Evolutionary conservation across 2,888 invertebrate genomes (phyloP), one percentile per base, ranked within the genome.

Genomic region (Callimorpha dominula): DNA sequence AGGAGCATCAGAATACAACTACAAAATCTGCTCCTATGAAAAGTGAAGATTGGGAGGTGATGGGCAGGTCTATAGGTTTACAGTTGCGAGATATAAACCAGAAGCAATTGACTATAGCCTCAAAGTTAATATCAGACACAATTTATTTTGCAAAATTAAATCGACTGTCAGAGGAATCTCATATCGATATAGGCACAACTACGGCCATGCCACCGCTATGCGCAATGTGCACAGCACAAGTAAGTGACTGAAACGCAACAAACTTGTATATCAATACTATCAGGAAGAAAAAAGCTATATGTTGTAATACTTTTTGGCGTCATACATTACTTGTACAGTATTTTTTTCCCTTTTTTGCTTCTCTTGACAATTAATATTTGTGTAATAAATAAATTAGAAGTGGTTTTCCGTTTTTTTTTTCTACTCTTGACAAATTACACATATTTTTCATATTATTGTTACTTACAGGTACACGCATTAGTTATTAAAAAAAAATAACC

Each of bases 41-140:
- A 50, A 65, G 3, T 46, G 73, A 73, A 42, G 73, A 73, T 62
- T 73, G 73, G 69, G 73, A 73, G 49, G 69, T 73, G 31, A 69
- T 73, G 65, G 73, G 73, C 6, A 65, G 65, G 31, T 73, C 73
- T 49, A 73, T 73, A 69, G 73, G 73, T n/a, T 65, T 73, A 62
- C 73, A 73, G 52, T 52, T 73, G 43, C 65, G 73, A 69, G 69
- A 73, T 52, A 65, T 73, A 43, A 57, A 31, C n/a, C 17, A 40
- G n/a, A 69, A 69, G 15, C 73, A 73, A 65, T 31, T 73, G 14
- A 73, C 62, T 4, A 73, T 73, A 65, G 73, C 73, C 6, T 73
- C 73, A 3, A 73, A 73, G 40, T 52, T 73, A 43, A 73, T 73
- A 42, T 73, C 73, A 40, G 73, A 73, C 60, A 62, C 65, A 15